Evolutionary conservation across 2,888 invertebrate genomes (phyloP), one percentile per base, ranked within the genome.

Genomic region (Melanargia galathea): DNA sequence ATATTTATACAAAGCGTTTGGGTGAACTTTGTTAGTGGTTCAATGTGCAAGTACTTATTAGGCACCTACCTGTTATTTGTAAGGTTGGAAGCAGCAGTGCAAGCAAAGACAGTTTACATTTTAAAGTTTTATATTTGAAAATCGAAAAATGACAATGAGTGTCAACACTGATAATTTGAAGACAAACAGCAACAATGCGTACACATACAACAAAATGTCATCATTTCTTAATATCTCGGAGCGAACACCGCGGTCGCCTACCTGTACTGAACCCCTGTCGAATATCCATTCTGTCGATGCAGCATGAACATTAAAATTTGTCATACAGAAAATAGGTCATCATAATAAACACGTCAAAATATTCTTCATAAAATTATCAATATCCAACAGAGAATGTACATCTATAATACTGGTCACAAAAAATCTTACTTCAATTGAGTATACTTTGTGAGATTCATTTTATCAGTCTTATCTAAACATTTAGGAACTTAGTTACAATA

Each of bases 261-360:
- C 86, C 89, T 89, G 87, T 85, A 83, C 78, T 83, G 84, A 77
- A 85, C 85, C 84, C 80, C 89, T 84, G 87, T 85, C 83, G 85
- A 82, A 75, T 84, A 86, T 78, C 84, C 89, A 77, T 87, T 85
- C 89, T 90, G 83, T 87, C 80, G 84, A 75, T 82, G 90, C 87
- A 79, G 90, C 90, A 75, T 82, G 82, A 83, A 87, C 80, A 82
- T 67, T 48, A 78, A 81, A 66, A 68, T 67, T 68, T 63, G 30
- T 75, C 75, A 77, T 73, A 75, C 49, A 58, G 75, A 80, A 84
- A 84, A 82, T 74, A 33, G 51, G 78, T 68, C 30, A 30, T 68
- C 72, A 79, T 77, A 62, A 43, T 82, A 86, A 86, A 84, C 72
- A 81, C 70, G 75, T 78, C 79, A 77, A 86, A 86, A 87, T 79